Evolutionary conservation across 2,888 invertebrate genomes (phyloP), one percentile per base, ranked within the genome.

Genomic region (Octodonta nipae): DNA sequence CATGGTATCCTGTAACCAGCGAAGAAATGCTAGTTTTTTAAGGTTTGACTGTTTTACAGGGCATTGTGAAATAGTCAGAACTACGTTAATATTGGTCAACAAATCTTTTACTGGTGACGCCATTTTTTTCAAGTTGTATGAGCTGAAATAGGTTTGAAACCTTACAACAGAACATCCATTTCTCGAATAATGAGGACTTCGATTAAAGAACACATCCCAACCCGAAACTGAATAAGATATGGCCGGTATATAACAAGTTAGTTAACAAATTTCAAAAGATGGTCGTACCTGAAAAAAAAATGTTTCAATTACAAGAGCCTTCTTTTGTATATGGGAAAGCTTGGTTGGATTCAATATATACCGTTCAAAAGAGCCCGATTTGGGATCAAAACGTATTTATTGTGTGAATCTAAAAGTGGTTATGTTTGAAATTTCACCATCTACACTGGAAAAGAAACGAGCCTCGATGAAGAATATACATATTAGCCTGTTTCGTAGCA

Each of bases 281-380:
- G 20, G n/a, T 20, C 20, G 20, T 20, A 6, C 13, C 36, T 36
- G 11, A 42, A 48, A 28, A 17, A 33, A 40, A 37, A 49, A 28
- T 34, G 48, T 10, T 44, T 38, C 2, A 43, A 49, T 12, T 47
- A 50, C 38, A 46, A 50, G 34, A 51, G 49, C 40, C 33, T 52
- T 15, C 30, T 51, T 22, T 33, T 50, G 33, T 52, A 41, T 26
- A 51, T 52, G 43, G 48, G 50, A 13, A 30, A 47, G 15, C 30
- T 53, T 13, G 42, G 46, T 8, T 54, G 52, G 49, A 45, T 40
- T 6, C 54, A 54, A 26, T 53, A 48, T 32, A 50, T 51, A 20
- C 51, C 49, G 7, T 28, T 46, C 22, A 54, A 55, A 45, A 25
- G 49, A 27, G 34, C 48, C 3, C 33, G 49, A 30, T 54, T 52